Conservation (phyloP, 2,888 invertebrate species). For the Polyommatus icarus region DNA sequence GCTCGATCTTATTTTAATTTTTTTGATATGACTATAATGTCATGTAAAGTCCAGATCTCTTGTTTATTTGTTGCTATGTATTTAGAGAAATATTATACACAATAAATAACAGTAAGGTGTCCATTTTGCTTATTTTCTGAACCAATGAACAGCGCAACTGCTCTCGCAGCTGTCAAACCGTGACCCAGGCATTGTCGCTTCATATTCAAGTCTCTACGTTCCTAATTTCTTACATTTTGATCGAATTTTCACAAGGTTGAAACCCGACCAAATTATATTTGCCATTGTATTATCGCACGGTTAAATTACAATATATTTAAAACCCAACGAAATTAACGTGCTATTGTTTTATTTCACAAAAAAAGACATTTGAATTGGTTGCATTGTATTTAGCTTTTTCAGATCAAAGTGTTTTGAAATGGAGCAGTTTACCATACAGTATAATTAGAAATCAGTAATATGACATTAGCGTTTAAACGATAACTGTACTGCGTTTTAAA, state of each 20-base stretch:
- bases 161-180: constrained; percentile 13
- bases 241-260: no score
- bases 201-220: background rate
- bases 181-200: background rate
- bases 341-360: no score
- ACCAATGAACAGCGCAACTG: constrained; percentile 10
- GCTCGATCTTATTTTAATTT: no score
- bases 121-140: constrained; percentile 9
- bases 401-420: background rate
- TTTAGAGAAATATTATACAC: background rate
- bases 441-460: constrained; percentile 30
- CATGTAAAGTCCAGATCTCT: no score
- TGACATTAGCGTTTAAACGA: constrained; percentile 36
- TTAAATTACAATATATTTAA: no score
- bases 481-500: constrained; percentile 40
- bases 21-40: no score
- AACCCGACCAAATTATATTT: no score
- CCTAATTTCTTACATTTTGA: background rate
- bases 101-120: background rate
- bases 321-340: no score
- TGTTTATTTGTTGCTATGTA: no score
- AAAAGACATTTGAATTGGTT: no score
- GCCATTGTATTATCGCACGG: no score
- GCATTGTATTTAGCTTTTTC: background rate
- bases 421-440: background rate